Evolutionary conservation across 2,113 vertebrate species (phyloP), one percentile per base, ranked within the genome.

Genomic region (Brachionichthys hirsutus): DNA sequence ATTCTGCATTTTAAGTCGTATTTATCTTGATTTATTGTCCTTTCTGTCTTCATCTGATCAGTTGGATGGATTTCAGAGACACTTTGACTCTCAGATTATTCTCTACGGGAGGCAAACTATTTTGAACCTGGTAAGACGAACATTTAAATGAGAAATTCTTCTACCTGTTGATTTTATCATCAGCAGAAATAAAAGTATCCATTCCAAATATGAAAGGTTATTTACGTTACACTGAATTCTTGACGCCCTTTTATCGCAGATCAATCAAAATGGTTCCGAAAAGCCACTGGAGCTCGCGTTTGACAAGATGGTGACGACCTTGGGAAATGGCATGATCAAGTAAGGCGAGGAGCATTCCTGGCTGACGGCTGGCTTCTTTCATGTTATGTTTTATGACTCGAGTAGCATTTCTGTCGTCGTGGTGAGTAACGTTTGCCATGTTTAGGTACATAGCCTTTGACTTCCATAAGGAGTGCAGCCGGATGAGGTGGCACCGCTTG

Each of bases 391-490:
- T n/a, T n/a, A n/a, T n/a, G n/a, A n/a, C n/a, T n/a, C n/a, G n/a
- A n/a, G n/a, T n/a, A n/a, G n/a, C n/a, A n/a, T n/a, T n/a, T n/a
- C 24, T 30, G 24, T 30, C 4, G 24, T 30, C 24, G n/a, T 30
- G 24, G 24, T 30, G 8, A 6, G 2, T 6, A 8, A 30, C 24
- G 24, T 17, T 45, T 16, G 12, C 20, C 73, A 18, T 73, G 54
- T 44, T 47, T 78, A 99, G 97, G 43, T 99, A 99, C 0, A 20
- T 96, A 35, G 94, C 97, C 0, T 99, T 98, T 70, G 97, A 99
- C 86, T 99, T 99, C 85, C 97, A 99, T 87, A 98, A 98, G 85
- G 97, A 99, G 83, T 99, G 97, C 89, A 96, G 94, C 77, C 90
- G 89, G 43, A 98, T 99, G 97, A 91, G 96, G 50, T 99, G 97